Base-by-base conservation (phyloP, 2,888 invertebrate species). In the Euzetes globulus region DNA sequence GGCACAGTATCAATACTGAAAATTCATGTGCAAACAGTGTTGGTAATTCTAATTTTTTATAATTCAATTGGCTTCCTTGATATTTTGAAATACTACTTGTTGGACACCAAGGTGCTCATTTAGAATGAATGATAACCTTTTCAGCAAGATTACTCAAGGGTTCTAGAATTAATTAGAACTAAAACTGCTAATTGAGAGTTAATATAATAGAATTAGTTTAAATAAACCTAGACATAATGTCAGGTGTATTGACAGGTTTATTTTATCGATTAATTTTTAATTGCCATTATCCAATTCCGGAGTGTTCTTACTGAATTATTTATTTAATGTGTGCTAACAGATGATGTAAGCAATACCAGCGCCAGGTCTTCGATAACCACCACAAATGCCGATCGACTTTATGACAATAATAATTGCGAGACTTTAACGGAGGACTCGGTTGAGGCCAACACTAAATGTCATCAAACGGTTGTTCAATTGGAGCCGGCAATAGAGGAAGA, bases 391-490 rank as follows among this genome's bases (percentile, higher is more conserved):
- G 60, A 60, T 9, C 27, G 33, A 29, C 15, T 60, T 29, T 60
- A 33, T 13, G 60, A 17, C 27, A 60, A 60, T n/a, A 33, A 60
- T 29, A 60, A n/a, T 47, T 47, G 3, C 5, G 22, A 52, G 4
- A 52, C 5, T 19, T 9, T 5, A n/a, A 19, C 5, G 6, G n/a
- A n/a, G n/a, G 52, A 52, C 7, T n/a, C 52, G 19, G n/a, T 5
- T 52, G 19, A 19, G 6, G 4, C 7, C 15, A 27, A 60, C 5
- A 13, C 1, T 7, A 27, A 60, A 27, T 60, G 60, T 60, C 29
- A 60, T 60, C 29, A 60, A 27, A 60, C 60, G 9, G 60, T 60
- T 29, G 60, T 60, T 60, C 60, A 60, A 60, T 11, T 60, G 25
- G 60, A 60, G 33, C 5, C 47, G 13, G 17, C 3, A 5, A 9